Conservation (phyloP, 2,888 invertebrate genomes). For the Notocelia uddmanniana region DNA sequence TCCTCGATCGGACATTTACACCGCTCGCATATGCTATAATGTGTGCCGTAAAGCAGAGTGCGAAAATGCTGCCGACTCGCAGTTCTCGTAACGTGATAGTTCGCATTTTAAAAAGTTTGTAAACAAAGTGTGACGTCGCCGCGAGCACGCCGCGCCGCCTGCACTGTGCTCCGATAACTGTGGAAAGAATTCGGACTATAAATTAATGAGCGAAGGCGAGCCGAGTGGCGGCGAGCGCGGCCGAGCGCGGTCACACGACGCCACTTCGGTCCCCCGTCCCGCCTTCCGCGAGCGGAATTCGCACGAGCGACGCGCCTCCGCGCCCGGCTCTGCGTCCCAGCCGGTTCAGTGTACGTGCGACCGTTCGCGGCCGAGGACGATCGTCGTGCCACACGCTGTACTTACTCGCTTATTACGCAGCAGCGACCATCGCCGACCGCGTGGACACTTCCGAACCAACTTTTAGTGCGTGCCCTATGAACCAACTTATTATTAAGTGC, state of each 20-base stretch:
- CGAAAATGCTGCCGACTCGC: conserved; percentile 50
- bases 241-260: conserved; percentile 74
- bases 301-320: conserved; percentile 73
- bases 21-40: conserved; percentile 12
- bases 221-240: conserved; percentile 57
- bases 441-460: conserved; percentile 71
- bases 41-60: conserved; percentile 14
- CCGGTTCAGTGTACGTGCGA: conserved; percentile 82
- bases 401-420: conserved; percentile 82
- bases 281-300: conserved; percentile 54
- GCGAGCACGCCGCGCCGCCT: conserved; percentile 44
- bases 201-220: conserved; percentile 53
- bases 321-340: conserved; percentile 65
- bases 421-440: conserved; percentile 76
- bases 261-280: conserved; percentile 71
- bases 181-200: conserved; percentile 63
- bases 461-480: conserved; percentile 48
- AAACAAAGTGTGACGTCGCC: conserved; percentile 39
- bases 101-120: conserved; percentile 40
- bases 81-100: conserved; percentile 45
- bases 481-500: conserved; percentile 12
- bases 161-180: conserved; percentile 55
- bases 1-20: conserved; percentile 13
- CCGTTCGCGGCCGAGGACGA: conserved; percentile 77
- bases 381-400: conserved; percentile 66